Base-by-base conservation (phyloP, 2,888 invertebrate species). In the Sicus ferrugineus region DNA sequence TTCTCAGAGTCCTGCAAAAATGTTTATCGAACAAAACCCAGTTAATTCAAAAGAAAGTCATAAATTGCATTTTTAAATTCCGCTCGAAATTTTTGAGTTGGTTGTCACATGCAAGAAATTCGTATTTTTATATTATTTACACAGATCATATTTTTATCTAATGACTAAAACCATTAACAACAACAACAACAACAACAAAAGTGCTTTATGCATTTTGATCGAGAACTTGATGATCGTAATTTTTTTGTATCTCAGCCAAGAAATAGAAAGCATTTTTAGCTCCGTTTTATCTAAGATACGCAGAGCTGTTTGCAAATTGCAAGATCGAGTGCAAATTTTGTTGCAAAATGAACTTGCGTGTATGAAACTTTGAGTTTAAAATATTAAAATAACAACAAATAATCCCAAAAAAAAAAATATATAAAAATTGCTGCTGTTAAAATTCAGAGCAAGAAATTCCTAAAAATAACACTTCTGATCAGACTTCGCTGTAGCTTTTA, bases 201-300 rank as follows among this genome's bases (percentile, higher is more conserved):
- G 28, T 52, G 21, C 9, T 9, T 54, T 4, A 28, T 54, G 9
- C 54, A 54, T 54, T 54, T 26, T 54, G 54, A 54, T 54, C 54
- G 26, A 54, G 54, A 54, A 54, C 54, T 54, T 54, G 54, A 16
- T 54, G 54, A 54, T 54, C 28, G n/a, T n/a, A n/a, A n/a, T n/a
- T 26, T 54, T 54, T 54, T 7, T 54, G 54, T 54, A 54, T 28
- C 28, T 54, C 54, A 28, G 54, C 28, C 54, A 54, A 16, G 11
- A 6, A 28, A 28, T 23, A n/a, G 14, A n/a, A n/a, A 19, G 46
- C 46, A 46, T 46, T 19, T 46, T 16, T 16, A 16, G 14, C 7
- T 38, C 14, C 38, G 38, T 38, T 38, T 38, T 38, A 38, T 38
- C 7, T 38, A 7, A 14, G 38, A 38, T 9, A 14, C 38, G 38